These are phyloP conservation scores for Protaetia brevitarsis DNA, from an alignment of 1,140 invertebrate species.

Conservation along the genomic window DNA sequence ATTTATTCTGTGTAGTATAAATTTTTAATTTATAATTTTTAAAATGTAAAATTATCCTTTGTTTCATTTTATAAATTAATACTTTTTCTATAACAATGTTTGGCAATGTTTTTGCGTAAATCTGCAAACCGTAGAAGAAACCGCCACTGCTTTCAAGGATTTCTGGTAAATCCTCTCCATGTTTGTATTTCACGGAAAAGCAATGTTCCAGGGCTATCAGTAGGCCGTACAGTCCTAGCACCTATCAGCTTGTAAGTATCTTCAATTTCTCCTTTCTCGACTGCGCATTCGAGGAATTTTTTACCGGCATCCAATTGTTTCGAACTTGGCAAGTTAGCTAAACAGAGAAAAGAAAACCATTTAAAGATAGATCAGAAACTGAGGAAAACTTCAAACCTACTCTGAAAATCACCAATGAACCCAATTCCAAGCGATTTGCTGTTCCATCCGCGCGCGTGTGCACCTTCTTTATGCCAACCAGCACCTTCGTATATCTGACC, in stretches of 20 bases:
- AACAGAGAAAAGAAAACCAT: background rate
- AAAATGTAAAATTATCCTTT: too few species aligned
- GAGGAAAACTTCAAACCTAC: constrained; percentile 26
- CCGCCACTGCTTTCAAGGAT: too few species aligned
- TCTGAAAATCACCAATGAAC: constrained; percentile 54
- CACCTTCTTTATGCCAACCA: constrained; percentile 69
- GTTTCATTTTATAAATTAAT: too few species aligned
- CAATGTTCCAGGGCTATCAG: constrained; percentile 60
- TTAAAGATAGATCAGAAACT: background rate
- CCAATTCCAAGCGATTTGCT: constrained; percentile 56
- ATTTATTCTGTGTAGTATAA: too few species aligned
- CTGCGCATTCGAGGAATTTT: constrained; percentile 61
- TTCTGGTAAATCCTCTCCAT: too few species aligned
- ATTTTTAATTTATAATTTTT: too few species aligned
- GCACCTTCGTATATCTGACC: constrained; percentile 73
- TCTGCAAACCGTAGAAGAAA: too few species aligned
- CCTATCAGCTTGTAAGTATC: constrained; percentile 59
- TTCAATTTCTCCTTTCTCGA: constrained; percentile 55
- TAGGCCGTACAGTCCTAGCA: constrained; percentile 59
- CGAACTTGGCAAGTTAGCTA: constrained; percentile 57
- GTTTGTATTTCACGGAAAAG: constrained; percentile 54
- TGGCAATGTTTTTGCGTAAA: too few species aligned
- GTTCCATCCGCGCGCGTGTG: constrained; percentile 67
- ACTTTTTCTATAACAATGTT: too few species aligned
- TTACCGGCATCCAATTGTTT: constrained; percentile 57